Conservation (phyloP, 1,140 invertebrate species). For the Formica selysi region DNA sequence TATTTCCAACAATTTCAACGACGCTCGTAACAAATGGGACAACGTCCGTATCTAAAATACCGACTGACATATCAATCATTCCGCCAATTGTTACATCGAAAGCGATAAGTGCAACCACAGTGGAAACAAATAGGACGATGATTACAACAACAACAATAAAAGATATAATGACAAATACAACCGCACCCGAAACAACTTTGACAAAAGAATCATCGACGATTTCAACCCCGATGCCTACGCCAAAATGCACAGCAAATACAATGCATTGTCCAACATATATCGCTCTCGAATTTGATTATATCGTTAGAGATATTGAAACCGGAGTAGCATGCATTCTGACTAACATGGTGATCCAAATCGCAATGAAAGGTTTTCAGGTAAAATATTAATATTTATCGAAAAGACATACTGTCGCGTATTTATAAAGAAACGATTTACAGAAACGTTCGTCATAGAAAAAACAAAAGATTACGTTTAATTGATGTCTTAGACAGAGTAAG, state of each 20-base stretch:
- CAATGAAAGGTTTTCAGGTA: background rate
- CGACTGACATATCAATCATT: no score
- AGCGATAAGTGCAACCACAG: no score
- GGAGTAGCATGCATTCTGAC: background rate
- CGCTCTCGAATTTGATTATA: background rate
- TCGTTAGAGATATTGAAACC: background rate
- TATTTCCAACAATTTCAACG: background rate
- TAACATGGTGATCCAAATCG: slow-evolving; percentile 15
- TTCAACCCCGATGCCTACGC: background rate
- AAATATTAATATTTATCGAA: slow-evolving; percentile 5
- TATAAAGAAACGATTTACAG: background rate
- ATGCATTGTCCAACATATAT: background rate
- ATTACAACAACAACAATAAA: no score
- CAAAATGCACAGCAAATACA: background rate
- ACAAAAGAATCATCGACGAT: background rate
- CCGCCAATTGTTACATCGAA: no score
- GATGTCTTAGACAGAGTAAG: background rate
- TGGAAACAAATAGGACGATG: no score
- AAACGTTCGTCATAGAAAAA: background rate
- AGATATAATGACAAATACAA: no score
- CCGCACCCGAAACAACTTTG: background rate
- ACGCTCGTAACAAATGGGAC: background rate
- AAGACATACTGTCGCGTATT: background rate
- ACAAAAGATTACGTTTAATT: background rate
- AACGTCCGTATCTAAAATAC: background rate